These are phyloP conservation scores for Peromyscus eremicus DNA, from an alignment of 2,797 vertebrate species.

Conservation along the genomic window DNA sequence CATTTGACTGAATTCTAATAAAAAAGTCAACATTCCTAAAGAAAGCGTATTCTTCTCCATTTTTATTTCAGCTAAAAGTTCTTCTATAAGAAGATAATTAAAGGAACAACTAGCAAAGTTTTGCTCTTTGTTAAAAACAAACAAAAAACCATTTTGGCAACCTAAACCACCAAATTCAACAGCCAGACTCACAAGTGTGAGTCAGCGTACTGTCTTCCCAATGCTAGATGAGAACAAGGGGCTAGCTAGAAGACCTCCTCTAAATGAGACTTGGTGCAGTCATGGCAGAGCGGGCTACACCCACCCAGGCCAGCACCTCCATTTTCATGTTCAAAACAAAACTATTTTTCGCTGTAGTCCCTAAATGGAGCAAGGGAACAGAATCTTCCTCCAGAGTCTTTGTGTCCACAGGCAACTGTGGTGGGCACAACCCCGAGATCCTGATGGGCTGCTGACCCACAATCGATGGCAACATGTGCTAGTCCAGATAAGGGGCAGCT, in stretches of 20 bases:
- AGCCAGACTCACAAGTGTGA: constrained; percentile 21
- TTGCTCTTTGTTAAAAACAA: constrained; percentile 3
- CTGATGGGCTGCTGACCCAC: neutral
- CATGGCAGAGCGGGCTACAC: neutral
- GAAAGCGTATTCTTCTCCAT: neutral
- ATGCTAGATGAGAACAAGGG: neutral
- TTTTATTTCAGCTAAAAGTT: constrained; percentile 17
- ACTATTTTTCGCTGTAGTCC: neutral
- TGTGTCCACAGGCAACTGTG: neutral
- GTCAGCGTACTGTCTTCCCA: neutral
- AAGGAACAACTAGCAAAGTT: constrained; percentile 12
- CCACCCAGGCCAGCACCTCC: neutral
- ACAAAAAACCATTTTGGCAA: constrained; percentile 33
- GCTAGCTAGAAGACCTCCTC: neutral
- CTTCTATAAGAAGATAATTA: neutral
- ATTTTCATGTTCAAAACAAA: neutral
- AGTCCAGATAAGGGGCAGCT: neutral
- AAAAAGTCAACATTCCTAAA: constrained; percentile 27
- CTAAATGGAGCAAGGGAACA: neutral
- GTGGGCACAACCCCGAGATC: neutral
- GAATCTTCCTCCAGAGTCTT: neutral
- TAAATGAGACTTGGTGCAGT: neutral
- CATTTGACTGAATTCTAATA: constrained; percentile 28
- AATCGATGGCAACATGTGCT: neutral
- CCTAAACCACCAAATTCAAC: constrained; percentile 20